These are phyloP conservation scores for Ametastegia equiseti DNA, from an alignment of 2,888 invertebrate species.

Conservation along the genomic window DNA sequence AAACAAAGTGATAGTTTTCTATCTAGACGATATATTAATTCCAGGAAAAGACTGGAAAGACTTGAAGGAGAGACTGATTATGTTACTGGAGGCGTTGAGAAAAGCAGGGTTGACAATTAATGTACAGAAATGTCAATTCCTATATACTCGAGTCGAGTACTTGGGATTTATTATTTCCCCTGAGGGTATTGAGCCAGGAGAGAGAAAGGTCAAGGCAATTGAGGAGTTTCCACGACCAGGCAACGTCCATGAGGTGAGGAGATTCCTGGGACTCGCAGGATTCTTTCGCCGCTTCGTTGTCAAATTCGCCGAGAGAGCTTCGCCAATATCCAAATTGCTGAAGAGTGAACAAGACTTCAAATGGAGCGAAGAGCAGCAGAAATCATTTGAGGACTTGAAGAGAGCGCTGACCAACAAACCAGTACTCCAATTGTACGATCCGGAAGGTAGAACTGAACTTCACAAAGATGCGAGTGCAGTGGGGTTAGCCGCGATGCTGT, in stretches of 20 bases:
- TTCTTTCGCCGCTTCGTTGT: constrained; percentile 46
- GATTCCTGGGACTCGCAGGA: constrained; percentile 41
- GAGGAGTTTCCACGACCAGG: background rate
- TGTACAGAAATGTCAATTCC: background rate
- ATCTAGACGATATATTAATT: background rate
- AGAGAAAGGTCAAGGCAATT: background rate
- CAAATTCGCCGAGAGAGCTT: constrained; percentile 25
- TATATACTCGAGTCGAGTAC: background rate
- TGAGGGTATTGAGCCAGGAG: background rate
- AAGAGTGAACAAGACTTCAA: background rate
- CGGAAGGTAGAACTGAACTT: background rate
- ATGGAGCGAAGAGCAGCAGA: background rate
- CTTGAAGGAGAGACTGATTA: background rate
- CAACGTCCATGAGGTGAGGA: constrained; percentile 23
- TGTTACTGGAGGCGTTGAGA: background rate
- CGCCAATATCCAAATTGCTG: constrained; percentile 26
- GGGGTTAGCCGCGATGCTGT: background rate
- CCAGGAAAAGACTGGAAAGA: background rate
- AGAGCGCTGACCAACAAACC: background rate
- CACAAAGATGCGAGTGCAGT: background rate
- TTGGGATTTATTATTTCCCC: background rate
- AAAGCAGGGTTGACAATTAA: background rate
- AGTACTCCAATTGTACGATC: background rate
- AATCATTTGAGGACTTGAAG: background rate
- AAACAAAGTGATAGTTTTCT: background rate